Evolutionary conservation across 2,113 vertebrate genomes (phyloP), one percentile per base, ranked within the genome.

Genomic region (Corvus hawaiiensis): DNA sequence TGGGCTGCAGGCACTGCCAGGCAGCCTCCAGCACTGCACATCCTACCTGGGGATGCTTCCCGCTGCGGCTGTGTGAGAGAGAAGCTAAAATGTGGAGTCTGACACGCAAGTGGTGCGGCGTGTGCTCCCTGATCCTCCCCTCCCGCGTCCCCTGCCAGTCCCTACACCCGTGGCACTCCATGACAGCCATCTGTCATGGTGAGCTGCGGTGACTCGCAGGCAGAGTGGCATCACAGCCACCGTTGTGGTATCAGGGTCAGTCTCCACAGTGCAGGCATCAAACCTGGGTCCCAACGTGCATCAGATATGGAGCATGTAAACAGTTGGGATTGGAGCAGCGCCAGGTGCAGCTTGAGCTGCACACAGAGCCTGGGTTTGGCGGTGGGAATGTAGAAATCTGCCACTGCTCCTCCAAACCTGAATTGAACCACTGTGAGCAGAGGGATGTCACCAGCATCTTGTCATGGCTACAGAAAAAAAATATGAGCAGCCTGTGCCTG

Each of bases 61-160:
- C 0, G 0, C n/a, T 3, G 3, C 0, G 1, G 28, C 86, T 49
- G 43, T 0, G 0, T 4, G 41, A 52, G 37, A 64, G 37, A 61
- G 46, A 20, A 74, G 79, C 56, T 3, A 1, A 80, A 90, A 55
- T 27, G 73, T 55, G 52, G 68, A 80, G 80, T 78, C 89, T 93
- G 89, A 56, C 86, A 74, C 0, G 0, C 26, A 9, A 82, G 48
- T 1, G 23, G 77, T 2, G 10, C 66, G 41, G 73, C 0, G 1
- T 54, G 48, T 46, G 68, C 73, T 74, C 61, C 69, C 51, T 15
- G 55, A 44, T 71, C 73, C 80, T 63, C 68, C 59, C 39, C 90
- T 66, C 56, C 43, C 0, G 0, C 0, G 0, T 14, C 39, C 76
- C 84, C 33, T 1, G 11, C 62, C 67, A 76, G 75, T 7, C 59